These are phyloP conservation scores for Chamaetylas fuelleborni DNA, from an alignment of 2,113 vertebrate genomes.

Conservation along the genomic window DNA sequence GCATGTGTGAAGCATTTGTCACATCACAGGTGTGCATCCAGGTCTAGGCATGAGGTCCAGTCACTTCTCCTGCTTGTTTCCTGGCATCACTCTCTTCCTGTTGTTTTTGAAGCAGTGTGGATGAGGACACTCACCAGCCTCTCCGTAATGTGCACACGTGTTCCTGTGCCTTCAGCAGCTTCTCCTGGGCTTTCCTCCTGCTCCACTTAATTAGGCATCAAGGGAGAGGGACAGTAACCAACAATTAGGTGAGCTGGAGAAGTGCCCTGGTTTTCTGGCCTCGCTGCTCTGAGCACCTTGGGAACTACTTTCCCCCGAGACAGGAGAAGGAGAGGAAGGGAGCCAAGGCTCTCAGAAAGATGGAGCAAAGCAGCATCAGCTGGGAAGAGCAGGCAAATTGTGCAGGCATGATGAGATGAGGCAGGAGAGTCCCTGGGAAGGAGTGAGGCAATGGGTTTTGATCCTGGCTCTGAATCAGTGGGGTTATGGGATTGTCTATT, in stretches of 20 bases:
- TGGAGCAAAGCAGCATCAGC: background rate
- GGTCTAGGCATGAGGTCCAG: background rate
- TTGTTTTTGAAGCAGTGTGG: background rate
- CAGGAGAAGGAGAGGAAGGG: background rate
- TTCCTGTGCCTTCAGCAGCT: conserved; percentile 17
- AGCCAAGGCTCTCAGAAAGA: background rate
- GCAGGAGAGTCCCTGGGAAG: background rate
- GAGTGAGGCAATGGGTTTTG: background rate
- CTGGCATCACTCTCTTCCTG: background rate
- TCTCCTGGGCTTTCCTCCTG: conserved; percentile 56
- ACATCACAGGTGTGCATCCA: background rate
- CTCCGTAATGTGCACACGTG: background rate
- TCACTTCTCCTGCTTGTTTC: background rate
- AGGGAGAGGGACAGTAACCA: conserved; percentile 51
- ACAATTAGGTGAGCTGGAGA: conserved; percentile 56
- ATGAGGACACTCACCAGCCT: background rate
- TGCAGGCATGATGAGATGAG: background rate
- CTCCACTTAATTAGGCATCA: conserved; percentile 42
- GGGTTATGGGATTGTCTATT: background rate
- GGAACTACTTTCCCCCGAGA: background rate
- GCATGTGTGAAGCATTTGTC: background rate
- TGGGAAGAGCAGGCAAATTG: background rate
- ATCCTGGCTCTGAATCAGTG: background rate
- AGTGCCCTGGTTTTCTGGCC: conserved; percentile 52
- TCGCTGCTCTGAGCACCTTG: background rate